phyloP scores from a whole-genome alignment of 1,140 invertebrate species.

The Ceratosolen solmsi region DNA sequence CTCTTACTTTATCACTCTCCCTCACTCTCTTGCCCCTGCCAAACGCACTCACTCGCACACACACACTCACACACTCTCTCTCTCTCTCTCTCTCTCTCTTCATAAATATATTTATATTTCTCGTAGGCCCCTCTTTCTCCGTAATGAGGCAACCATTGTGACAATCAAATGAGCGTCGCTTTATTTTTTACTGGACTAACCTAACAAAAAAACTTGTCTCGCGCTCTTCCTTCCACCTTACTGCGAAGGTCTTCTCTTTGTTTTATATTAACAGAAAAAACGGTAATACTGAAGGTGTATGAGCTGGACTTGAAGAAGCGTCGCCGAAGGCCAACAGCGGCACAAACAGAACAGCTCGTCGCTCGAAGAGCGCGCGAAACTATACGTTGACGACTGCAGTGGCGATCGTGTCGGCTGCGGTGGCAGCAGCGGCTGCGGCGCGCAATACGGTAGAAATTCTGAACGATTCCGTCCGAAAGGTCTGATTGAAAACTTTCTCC shows the following conservation, averaged over 20 bases:
- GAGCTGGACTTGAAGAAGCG: neutral
- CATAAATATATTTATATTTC: neutral
- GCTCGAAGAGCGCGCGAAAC: constrained; percentile 25
- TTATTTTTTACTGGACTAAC: neutral
- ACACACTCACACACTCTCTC: too few species aligned
- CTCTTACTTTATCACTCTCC: too few species aligned
- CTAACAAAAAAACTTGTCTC: neutral
- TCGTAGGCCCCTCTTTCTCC: neutral
- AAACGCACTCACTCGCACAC: too few species aligned
- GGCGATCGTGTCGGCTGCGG: neutral
- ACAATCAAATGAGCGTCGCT: neutral
- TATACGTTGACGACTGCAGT: neutral
- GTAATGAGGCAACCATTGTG: neutral
- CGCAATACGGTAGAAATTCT: constrained; percentile 18
- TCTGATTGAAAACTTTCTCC: neutral
- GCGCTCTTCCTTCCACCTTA: neutral
- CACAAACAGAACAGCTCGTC: neutral
- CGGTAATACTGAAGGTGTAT: neutral
- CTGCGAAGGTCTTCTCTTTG: neutral
- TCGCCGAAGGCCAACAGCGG: neutral
- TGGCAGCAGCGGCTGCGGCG: constrained; percentile 13
- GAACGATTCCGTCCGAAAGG: neutral
- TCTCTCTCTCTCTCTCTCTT: too few species aligned
- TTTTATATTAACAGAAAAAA: neutral
- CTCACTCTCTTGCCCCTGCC: neutral